Conservation (phyloP, 1,140 invertebrate genomes). For the Pectinophora gossypiella region DNA sequence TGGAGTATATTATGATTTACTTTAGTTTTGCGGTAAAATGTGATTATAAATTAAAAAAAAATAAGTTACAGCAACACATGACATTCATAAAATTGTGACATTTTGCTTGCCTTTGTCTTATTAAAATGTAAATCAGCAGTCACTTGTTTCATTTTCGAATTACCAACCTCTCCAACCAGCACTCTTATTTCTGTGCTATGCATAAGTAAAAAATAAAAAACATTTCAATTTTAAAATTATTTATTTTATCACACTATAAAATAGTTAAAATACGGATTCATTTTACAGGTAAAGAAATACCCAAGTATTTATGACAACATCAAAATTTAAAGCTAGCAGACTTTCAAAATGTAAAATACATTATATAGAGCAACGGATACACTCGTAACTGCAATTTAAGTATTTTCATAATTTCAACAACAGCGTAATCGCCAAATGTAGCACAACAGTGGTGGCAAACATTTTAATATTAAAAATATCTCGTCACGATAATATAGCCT, state of each 20-base stretch:
- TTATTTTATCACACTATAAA: not conserved
- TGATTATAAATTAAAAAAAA: not conserved
- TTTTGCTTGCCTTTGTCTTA: constrained; percentile 15
- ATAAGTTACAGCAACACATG: not conserved
- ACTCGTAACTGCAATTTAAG: not conserved
- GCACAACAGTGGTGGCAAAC: not conserved
- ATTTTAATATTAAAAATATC: not conserved
- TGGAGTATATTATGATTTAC: too few relatives aligned
- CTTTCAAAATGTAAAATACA: constrained; percentile 21
- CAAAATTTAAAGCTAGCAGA: constrained; percentile 58
- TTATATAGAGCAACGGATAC: constrained; percentile 7
- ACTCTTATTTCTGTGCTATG: not conserved
- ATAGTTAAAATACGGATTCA: not conserved
- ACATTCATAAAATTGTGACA: constrained; percentile 20
- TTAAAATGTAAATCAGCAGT: not conserved
- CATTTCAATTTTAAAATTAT: not conserved
- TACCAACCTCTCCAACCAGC: not conserved
- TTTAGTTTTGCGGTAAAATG: not conserved
- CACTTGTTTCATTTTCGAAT: not conserved
- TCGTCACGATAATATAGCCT: constrained; percentile 23
- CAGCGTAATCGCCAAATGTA: not conserved
- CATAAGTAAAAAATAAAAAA: not conserved
- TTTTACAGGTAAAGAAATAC: not conserved
- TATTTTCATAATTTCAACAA: not conserved
- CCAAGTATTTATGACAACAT: constrained; percentile 23